Percentiles rank a stretch among this genome's conserved stretches.
Evolutionary conservation across 2,113 vertebrate genomes (phyloP).

Genomic region (Paraplagusia blochii): DNA sequence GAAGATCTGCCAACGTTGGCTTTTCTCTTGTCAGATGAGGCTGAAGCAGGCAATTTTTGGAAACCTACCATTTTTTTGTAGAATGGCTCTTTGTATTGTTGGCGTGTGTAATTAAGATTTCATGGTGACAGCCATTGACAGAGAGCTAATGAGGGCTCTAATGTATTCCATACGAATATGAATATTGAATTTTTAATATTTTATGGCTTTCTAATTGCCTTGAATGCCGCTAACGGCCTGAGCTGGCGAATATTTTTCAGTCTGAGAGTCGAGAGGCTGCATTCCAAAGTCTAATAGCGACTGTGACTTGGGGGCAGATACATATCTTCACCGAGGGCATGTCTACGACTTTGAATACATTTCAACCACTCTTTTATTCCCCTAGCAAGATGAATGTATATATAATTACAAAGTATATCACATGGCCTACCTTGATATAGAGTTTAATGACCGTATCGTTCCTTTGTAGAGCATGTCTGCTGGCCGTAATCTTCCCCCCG

Average conservation of each 20-base stretch:
- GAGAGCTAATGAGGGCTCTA: constrained; percentile 70
- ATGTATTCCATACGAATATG: constrained; percentile 70
- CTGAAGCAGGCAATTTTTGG: constrained; percentile 41
- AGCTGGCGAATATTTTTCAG: constrained; percentile 58
- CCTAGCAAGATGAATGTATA: constrained; percentile 66
- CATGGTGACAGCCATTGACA: constrained; percentile 67
- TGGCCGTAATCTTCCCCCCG: constrained; percentile 74
- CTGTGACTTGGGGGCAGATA: constrained; percentile 48
- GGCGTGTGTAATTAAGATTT: constrained; percentile 71
- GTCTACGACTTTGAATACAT: constrained; percentile 66
- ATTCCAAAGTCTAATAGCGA: constrained; percentile 21
- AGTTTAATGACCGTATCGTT: constrained; percentile 70
- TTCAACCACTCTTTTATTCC: constrained; percentile 51
- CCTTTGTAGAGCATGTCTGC: constrained; percentile 72
- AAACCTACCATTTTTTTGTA: constrained; percentile 59
- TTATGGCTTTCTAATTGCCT: constrained; percentile 71
- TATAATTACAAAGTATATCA: constrained; percentile 74
- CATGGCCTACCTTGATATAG: constrained; percentile 67
- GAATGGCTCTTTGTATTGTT: constrained; percentile 71
- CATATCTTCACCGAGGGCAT: constrained; percentile 49
- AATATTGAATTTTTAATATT: constrained; percentile 76
- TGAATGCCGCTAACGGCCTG: constrained; percentile 60
- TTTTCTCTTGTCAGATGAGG: constrained; percentile 44
- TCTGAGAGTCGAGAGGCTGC: constrained; percentile 37
- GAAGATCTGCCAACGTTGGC: constrained; percentile 32